phyloP scores from a whole-genome alignment of 35 echinoderm and acorn worm genomes.

The Ophiothrix spiculata region DNA sequence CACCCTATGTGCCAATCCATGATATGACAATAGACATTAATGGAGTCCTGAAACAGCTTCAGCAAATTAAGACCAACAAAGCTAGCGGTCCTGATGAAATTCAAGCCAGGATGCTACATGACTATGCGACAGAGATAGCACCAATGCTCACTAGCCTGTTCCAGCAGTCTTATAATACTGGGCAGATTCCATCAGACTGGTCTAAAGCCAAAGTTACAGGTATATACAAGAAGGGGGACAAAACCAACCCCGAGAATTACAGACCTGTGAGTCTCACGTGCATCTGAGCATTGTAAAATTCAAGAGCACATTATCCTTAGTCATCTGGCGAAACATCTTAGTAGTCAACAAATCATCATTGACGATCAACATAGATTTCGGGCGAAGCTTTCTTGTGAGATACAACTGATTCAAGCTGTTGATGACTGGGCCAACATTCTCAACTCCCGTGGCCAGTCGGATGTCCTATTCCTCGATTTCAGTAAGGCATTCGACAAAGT shows the following conservation, averaged over 20 bases:
- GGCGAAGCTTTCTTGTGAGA: constrained; percentile 37
- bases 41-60: constrained; percentile 4
- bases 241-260: constrained; percentile 39
- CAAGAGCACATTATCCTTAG: constrained; percentile 30
- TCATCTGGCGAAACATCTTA: constrained; percentile 30
- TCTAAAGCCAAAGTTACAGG: background rate
- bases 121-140: background rate
- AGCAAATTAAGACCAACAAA: constrained; percentile 2
- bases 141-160: background rate
- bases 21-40: background rate
- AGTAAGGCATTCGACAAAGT: constrained; percentile 23
- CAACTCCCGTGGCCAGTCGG: background rate
- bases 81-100: constrained; percentile 33
- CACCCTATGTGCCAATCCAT: background rate
- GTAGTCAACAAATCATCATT: constrained; percentile 7
- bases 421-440: constrained; percentile 38
- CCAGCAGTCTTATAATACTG: background rate
- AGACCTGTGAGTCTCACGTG: constrained; percentile 24
- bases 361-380: constrained; percentile 44
- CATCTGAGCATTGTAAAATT: constrained; percentile 40
- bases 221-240: constrained; percentile 51
- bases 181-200: constrained; percentile 42
- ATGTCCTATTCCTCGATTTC: constrained; percentile 26
- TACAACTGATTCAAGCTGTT: constrained; percentile 22
- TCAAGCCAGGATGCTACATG: background rate